Evolutionary conservation across 2,888 invertebrate species (phyloP), one percentile per base, ranked within the genome.

Genomic region (Yponomeuta cagnagella): DNA sequence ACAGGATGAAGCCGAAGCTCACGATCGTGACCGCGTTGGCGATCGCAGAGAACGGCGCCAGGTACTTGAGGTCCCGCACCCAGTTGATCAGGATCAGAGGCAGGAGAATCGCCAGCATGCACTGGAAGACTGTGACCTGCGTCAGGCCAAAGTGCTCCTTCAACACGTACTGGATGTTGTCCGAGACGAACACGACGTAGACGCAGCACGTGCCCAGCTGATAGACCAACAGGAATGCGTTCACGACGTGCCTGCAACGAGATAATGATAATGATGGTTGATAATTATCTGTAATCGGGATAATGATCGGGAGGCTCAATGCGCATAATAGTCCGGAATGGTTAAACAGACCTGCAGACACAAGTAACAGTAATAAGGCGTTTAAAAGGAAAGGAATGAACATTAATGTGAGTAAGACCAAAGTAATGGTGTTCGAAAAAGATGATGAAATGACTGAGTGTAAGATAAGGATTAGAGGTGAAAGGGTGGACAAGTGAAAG

Each of bases 131-230:
- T 70, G 93, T 92, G 8, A 94, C 84, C 4, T 85, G 81, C 0
- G 88, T 78, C 0, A 93, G 82, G 2, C 85, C 79, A 73, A 91
- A 88, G 77, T 95, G 93, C 31, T 93, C 85, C 64, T 92, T 92
- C 15, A 93, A 86, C 12, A 97, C 95, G 76, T 88, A 92, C 80
- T 96, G 93, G n/a, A 98, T 93, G 86, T 97, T 98, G 73, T 95
- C 95, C 0, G 98, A 95, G 69, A 99, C 97, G 85, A 99, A 99
- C 0, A 99, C 97, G 33, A 98, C 96, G 87, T 99, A 99, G 1
- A 99, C 98, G 85, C 98, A 98, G 84, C 99, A 98, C 69, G 98
- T 97, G 68, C 99, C 99, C 77, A 99, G 93, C 87, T 99, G 99
- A 78, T 98, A 99, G 71, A 98, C 93, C 74, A 98, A 83, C 3